Conservation (phyloP, 1,140 invertebrate species). For the Leptinotarsa texana region DNA sequence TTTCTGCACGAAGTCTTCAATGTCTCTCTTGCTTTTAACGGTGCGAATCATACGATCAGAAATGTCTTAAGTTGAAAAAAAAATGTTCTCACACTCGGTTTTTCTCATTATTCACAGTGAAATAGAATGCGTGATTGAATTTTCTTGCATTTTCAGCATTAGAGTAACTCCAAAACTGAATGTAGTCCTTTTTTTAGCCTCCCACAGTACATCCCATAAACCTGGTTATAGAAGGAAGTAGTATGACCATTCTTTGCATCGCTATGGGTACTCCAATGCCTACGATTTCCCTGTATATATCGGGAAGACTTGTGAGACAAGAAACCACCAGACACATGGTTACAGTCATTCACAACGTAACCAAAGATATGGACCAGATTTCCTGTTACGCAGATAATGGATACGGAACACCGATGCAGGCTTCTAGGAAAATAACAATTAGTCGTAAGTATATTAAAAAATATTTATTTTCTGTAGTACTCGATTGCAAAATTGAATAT, state of each 20-base stretch:
- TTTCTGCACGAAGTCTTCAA: too few relatives aligned
- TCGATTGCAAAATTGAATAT: too few relatives aligned
- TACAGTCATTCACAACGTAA: conserved; percentile 78
- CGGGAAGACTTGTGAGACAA: conserved; percentile 73
- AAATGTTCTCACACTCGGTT: too few relatives aligned
- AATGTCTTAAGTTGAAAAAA: too few relatives aligned
- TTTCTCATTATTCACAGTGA: too few relatives aligned
- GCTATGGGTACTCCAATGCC: conserved; percentile 81
- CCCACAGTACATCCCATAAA: conserved; percentile 81
- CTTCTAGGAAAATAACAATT: conserved; percentile 73
- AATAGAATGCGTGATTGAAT: too few relatives aligned
- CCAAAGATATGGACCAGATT: conserved; percentile 79
- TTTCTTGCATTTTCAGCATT: not conserved
- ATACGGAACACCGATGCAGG: conserved; percentile 81
- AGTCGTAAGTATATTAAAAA: conserved; percentile 67
- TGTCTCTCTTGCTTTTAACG: too few relatives aligned
- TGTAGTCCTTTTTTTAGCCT: conserved; percentile 62
- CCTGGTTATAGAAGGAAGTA: conserved; percentile 77
- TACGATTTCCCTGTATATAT: conserved; percentile 78
- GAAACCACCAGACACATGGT: conserved; percentile 80
- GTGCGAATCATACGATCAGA: too few relatives aligned
- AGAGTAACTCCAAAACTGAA: too few relatives aligned
- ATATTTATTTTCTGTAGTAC: too few relatives aligned
- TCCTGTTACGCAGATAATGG: conserved; percentile 85
- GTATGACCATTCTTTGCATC: conserved; percentile 82